Evolutionary conservation across 2,888 invertebrate genomes (phyloP).

Genomic region (Leucoma salicis): DNA sequence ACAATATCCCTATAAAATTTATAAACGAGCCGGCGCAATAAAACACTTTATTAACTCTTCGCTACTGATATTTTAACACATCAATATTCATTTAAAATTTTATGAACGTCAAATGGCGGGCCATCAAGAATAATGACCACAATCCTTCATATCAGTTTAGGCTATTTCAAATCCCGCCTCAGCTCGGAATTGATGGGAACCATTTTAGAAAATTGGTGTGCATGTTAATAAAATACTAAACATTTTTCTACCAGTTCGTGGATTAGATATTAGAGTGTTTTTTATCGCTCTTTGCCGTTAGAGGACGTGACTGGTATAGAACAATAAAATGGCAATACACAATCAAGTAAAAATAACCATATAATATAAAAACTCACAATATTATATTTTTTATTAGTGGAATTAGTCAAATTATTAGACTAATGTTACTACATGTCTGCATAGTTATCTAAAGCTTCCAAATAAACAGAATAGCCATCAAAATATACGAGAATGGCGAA

Average conservation of each 20-base stretch:
- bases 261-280: too few relatives aligned
- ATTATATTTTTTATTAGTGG: too few relatives aligned
- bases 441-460: too few relatives aligned
- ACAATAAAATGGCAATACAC: too few relatives aligned
- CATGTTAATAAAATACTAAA: background rate
- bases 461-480: too few relatives aligned
- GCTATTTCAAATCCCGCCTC: background rate
- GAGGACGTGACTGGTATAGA: too few relatives aligned
- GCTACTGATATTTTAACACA: slow-evolving; percentile 18
- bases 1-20: slow-evolving; percentile 7
- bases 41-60: slow-evolving; percentile 18
- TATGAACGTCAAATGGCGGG: slow-evolving; percentile 20
- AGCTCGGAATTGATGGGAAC: background rate
- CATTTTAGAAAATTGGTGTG: background rate
- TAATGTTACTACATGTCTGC: too few relatives aligned
- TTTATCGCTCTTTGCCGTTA: background rate
- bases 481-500: too few relatives aligned
- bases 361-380: too few relatives aligned
- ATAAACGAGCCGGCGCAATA: slow-evolving; percentile 8
- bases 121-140: slow-evolving; percentile 19
- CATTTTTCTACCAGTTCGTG: background rate
- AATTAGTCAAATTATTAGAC: too few relatives aligned
- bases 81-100: slow-evolving; percentile 20
- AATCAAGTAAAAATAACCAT: too few relatives aligned
- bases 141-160: slow-evolving; percentile 12